Percentiles rank a stretch among this genome's conserved stretches.
Evolutionary conservation across 2,888 invertebrate genomes (phyloP).

Genomic region (Rhagonycha fulva): DNA sequence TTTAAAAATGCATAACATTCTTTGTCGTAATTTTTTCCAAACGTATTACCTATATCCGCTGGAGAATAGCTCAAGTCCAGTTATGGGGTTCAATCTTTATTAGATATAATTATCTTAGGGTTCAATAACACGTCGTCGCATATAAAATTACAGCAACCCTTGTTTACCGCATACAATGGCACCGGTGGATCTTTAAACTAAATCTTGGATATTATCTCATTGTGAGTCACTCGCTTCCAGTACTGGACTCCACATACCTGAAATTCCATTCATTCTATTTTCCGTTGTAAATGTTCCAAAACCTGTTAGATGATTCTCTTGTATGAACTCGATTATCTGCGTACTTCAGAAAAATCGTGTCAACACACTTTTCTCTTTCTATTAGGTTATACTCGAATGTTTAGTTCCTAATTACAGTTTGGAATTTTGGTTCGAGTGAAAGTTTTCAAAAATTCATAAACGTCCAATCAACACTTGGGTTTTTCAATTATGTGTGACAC

Average conservation of each 20-base stretch:
- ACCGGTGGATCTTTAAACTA: constrained; percentile 14
- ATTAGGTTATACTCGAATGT: too few relatives aligned
- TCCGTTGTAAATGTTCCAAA: neutral
- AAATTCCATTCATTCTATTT: neutral
- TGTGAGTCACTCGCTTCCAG: constrained; percentile 19
- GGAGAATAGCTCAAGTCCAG: neutral
- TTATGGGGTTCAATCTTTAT: neutral
- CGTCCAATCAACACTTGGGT: neutral
- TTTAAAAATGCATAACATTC: neutral
- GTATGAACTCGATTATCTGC: neutral
- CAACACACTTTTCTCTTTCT: neutral
- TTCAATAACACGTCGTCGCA: neutral
- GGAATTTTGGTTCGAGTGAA: neutral
- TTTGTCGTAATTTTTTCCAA: neutral
- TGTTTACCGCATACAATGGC: constrained; percentile 5
- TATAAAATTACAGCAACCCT: constrained; percentile 13
- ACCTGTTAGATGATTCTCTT: neutral
- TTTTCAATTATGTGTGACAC: neutral
- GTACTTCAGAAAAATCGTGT: neutral
- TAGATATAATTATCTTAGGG: neutral
- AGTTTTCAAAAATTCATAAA: neutral
- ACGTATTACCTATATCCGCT: neutral
- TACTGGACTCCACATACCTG: constrained; percentile 13
- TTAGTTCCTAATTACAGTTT: neutral
- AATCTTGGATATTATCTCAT: constrained; percentile 15